Evolutionary conservation across 2,888 invertebrate genomes (phyloP).

Genomic region (Tuta absoluta): DNA sequence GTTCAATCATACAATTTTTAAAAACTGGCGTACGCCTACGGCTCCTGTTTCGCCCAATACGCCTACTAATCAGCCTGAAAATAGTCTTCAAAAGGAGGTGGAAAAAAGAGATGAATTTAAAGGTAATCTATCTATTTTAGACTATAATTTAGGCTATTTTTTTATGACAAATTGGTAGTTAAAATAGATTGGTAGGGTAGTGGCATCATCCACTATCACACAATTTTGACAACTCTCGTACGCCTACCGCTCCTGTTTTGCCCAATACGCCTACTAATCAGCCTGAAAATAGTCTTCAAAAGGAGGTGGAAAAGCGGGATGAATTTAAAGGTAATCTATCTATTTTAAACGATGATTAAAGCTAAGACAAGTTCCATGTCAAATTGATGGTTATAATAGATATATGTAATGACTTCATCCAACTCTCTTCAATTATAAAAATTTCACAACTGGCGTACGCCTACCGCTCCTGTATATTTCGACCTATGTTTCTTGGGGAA

Average conservation of each 20-base stretch:
- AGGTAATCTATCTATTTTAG: neutral
- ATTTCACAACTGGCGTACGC: slow-evolving; percentile 64
- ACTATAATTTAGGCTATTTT: too few relatives aligned
- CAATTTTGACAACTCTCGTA: neutral
- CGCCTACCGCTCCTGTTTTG: neutral
- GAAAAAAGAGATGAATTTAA: neutral
- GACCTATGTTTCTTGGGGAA: too few relatives aligned
- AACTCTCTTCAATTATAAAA: slow-evolving; percentile 81
- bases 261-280: neutral
- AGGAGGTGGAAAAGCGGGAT: neutral
- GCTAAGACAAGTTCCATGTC: too few relatives aligned
- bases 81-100: neutral
- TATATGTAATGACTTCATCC: slow-evolving; percentile 82
- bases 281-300: neutral
- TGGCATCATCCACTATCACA: too few relatives aligned
- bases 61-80: neutral
- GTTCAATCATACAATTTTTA: neutral
- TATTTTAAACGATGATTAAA: neutral
- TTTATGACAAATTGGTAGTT: too few relatives aligned
- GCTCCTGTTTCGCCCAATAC: neutral
- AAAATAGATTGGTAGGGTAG: too few relatives aligned
- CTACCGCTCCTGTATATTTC: slow-evolving; percentile 61
- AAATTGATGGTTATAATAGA: too few relatives aligned
- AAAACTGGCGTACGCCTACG: neutral
- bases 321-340: neutral